Base-by-base conservation (phyloP, 2,888 invertebrate species). In the Perizoma flavofasciatum region DNA sequence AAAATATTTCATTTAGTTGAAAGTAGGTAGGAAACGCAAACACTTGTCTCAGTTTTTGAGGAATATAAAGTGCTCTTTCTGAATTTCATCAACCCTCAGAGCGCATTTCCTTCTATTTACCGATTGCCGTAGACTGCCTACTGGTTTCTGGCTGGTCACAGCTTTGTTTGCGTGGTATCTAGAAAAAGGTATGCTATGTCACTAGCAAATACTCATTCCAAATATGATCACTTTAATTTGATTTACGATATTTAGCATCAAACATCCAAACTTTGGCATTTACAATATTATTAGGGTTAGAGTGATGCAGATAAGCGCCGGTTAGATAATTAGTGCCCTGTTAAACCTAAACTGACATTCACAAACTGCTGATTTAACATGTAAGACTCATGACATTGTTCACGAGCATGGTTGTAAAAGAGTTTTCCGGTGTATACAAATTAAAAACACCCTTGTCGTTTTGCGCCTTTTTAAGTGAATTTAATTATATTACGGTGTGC, bases 401-500 rank as follows among this genome's bases (percentile, higher is more conserved):
- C 52, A 61, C 50, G 56, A 52, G 49, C 49, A 46, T 52, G 56
- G 56, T 59, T 61, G 55, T 59, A 37, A 55, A 59, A 55, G 46
- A 40, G 50, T 63, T 58, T 57, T 55, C 41, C 44, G 40, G 59
- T 55, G 55, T 61, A 43, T n/a, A n/a, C n/a, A 57, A 61, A 54
- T 57, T 57, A 57, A 65, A 57, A 56, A 61, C 56, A 68, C 68
- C 65, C 69, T 67, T 53, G 64, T 61, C 52, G 61, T 63, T 61
- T 61, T 43, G 34, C 46, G 35, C 55, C 43, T 61, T 56, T 57
- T 65, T 63, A 63, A 70, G 68, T 67, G 57, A 74, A 75, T 72
- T 59, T 72, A 71, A 74, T 75, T 75, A 72, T 22, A 22, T 63
- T 52, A 66, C 66, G 69, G 45, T 50, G 48, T 45, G 58, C 58